Conservation (phyloP, 2,113 vertebrate species). For the Seriola quinqueradiata region DNA sequence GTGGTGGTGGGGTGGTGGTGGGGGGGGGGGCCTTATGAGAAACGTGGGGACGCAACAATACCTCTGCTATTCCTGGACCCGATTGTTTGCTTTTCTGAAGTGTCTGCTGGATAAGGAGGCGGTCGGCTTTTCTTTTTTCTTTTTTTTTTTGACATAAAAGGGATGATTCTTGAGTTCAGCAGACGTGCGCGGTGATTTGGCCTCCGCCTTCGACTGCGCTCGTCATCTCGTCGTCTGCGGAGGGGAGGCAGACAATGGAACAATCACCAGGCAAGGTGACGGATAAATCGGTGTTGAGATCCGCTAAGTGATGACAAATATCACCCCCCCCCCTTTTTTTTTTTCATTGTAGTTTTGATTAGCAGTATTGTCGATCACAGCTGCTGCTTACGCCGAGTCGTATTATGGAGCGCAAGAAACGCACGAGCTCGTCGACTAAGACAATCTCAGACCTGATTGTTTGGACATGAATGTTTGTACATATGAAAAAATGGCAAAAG, state of each 20-base stretch:
- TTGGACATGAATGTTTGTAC: not conserved
- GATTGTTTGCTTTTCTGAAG: slow-evolving; percentile 78
- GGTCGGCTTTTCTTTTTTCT: slow-evolving; percentile 21
- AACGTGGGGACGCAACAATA: slow-evolving; percentile 64
- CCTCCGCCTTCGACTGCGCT: slow-evolving; percentile 5
- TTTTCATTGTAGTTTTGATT: slow-evolving; percentile 56
- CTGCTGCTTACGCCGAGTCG: slow-evolving; percentile 30
- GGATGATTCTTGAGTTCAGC: slow-evolving; percentile 46
- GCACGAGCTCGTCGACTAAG: too few species aligned
- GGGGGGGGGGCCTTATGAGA: slow-evolving; percentile 61
- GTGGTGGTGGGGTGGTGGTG: not conserved
- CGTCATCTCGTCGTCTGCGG: slow-evolving; percentile 23
- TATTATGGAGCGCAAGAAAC: slow-evolving; percentile 40
- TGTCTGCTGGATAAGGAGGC: slow-evolving; percentile 54
- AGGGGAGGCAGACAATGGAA: slow-evolving; percentile 25
- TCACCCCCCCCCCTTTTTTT: not conserved
- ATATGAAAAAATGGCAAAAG: not conserved
- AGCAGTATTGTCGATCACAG: slow-evolving; percentile 26
- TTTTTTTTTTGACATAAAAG: slow-evolving; percentile 47
- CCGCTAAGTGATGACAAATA: slow-evolving; percentile 16
- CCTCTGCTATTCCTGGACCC: slow-evolving; percentile 57
- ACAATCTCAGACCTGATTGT: too few species aligned
- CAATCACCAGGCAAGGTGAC: slow-evolving; percentile 17
- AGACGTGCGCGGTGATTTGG: slow-evolving; percentile 29
- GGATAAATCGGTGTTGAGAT: slow-evolving; percentile 14